A percentile compares a stretch with the other conserved stretches of the same genome.
These are phyloP conservation scores for Montipora efflorescens DNA, from an alignment of 64 coral and sea anemone species.

Conservation along the genomic window DNA sequence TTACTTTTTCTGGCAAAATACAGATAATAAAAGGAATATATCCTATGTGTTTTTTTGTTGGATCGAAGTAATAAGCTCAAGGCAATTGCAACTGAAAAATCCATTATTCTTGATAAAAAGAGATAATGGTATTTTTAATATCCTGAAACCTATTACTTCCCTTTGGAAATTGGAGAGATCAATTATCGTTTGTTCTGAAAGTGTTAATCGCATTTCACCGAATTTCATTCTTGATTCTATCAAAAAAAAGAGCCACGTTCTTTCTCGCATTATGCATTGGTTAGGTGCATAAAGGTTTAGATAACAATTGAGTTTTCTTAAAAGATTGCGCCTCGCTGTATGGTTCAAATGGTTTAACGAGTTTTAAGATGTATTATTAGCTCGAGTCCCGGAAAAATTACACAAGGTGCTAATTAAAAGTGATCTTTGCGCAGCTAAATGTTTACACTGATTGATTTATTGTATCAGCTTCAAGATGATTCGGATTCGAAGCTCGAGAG, in stretches of 20 bases:
- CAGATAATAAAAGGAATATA: background rate
- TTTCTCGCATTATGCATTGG: background rate
- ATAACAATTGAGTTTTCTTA: constrained; percentile 1
- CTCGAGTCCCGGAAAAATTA: constrained; percentile 35
- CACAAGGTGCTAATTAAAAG: constrained; percentile 49
- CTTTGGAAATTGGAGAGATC: constrained; percentile 29
- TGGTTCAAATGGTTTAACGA: constrained; percentile 42
- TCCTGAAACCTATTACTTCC: constrained; percentile 34
- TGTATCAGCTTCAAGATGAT: constrained; percentile 52
- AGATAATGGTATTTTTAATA: constrained; percentile 46
- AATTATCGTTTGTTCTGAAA: constrained; percentile 9
- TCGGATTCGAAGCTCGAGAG: constrained; percentile 36
- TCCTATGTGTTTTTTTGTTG: background rate
- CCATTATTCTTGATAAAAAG: constrained; percentile 38
- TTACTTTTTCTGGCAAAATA: background rate
- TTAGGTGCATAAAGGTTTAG: background rate
- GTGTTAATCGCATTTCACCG: background rate
- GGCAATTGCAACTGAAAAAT: constrained; percentile 27
- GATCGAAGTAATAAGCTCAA: background rate
- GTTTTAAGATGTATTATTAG: constrained; percentile 11
- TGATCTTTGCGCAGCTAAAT: constrained; percentile 37
- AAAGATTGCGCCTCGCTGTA: background rate
- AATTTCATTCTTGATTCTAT: background rate
- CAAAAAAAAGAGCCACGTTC: background rate
- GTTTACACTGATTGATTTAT: constrained; percentile 30